phyloP scores from a whole-genome alignment of 30 jellyfish, hydroid and myxozoan species.

The Pseudorhiza aurosa region DNA sequence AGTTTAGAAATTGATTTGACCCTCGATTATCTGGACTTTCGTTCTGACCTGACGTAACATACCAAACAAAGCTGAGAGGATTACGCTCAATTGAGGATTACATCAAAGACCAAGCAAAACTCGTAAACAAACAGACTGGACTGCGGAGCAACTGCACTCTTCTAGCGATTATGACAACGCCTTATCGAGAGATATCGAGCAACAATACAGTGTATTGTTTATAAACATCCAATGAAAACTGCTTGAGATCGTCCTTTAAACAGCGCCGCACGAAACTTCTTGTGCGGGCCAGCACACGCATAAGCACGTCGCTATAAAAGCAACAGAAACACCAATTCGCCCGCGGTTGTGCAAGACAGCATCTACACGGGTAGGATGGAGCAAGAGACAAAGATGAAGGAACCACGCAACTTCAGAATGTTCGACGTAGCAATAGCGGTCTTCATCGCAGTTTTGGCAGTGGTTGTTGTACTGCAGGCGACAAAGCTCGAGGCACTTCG shows the following conservation, averaged over 20 bases:
- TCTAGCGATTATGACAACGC: no score
- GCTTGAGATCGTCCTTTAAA: not conserved
- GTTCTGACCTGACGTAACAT: no score
- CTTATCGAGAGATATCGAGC: not conserved
- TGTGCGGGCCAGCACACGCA: conserved; percentile 26
- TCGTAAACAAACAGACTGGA: no score
- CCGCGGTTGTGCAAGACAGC: not conserved
- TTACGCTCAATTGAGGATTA: no score
- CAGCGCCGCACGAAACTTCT: not conserved
- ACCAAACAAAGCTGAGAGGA: no score
- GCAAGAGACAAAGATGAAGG: not conserved
- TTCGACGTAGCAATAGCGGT: not conserved
- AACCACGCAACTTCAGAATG: not conserved
- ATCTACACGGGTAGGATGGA: conserved; percentile 1
- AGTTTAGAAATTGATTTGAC: no score
- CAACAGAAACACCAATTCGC: no score
- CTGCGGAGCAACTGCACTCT: no score
- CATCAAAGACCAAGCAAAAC: no score
- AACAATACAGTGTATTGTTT: not conserved
- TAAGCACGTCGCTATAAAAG: conserved; percentile 1
- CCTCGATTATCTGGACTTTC: no score
- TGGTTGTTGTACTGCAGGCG: not conserved
- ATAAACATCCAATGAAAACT: not conserved
- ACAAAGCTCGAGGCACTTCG: not conserved
- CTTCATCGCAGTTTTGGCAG: conserved; percentile 20